These are phyloP conservation scores for Ptychochromis oligacanthus DNA, from an alignment of 2,113 vertebrate genomes.

Conservation along the genomic window DNA sequence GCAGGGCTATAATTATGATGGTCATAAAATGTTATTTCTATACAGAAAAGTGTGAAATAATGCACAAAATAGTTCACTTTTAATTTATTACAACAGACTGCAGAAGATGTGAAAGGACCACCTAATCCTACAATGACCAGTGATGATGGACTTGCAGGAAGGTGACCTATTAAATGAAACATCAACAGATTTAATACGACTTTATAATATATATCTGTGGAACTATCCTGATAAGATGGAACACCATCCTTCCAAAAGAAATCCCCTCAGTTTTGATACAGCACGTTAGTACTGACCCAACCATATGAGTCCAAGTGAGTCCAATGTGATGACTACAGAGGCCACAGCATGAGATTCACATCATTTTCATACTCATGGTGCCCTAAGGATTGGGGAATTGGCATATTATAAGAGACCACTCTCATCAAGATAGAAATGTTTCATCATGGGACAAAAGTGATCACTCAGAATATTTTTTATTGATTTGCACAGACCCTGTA, in stretches of 20 bases:
- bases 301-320: no score
- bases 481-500: not conserved
- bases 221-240: not conserved
- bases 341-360: not conserved
- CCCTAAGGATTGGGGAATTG: no score
- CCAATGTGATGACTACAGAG: not conserved
- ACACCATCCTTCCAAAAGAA: not conserved
- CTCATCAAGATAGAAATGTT: not conserved
- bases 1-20: not conserved
- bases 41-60: not conserved
- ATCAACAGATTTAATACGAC: no score
- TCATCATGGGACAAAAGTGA: not conserved
- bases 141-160: not conserved
- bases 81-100: not conserved
- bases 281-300: no score
- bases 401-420: not conserved
- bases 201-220: no score
- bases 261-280: no score
- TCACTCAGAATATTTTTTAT: not conserved
- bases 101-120: not conserved
- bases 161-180: not conserved
- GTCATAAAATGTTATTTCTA: not conserved
- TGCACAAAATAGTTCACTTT: not conserved
- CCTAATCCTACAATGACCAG: not conserved
- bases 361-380: not conserved